Conservation (phyloP, 2,113 vertebrate genomes). For the Glareola pratincola region DNA sequence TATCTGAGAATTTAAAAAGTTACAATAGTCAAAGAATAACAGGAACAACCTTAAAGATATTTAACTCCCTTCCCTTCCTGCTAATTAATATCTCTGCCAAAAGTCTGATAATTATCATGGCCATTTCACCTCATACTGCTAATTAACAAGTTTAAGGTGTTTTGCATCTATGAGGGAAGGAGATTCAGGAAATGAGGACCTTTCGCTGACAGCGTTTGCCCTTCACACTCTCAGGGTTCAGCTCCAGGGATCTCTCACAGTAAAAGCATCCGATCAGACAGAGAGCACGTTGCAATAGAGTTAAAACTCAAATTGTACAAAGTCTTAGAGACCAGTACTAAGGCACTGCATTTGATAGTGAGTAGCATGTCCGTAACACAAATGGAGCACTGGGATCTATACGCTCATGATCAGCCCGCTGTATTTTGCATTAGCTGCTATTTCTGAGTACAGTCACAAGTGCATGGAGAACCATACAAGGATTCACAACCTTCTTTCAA, state of each 20-base stretch:
- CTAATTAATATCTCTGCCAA: background rate
- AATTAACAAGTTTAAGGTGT: background rate
- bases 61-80: background rate
- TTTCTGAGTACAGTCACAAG: conserved; percentile 39
- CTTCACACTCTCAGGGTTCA: background rate
- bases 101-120: background rate
- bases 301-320: background rate
- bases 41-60: background rate
- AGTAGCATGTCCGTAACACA: background rate
- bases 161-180: fast-evolving
- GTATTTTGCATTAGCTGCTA: background rate
- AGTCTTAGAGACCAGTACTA: background rate
- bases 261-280: background rate
- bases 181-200: background rate
- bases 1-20: background rate
- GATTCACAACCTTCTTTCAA: conserved; percentile 46
- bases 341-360: background rate
- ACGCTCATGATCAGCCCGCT: background rate
- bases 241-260: background rate
- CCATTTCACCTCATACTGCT: background rate
- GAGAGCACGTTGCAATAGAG: background rate
- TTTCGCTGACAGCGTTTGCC: background rate
- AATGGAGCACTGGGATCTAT: conserved; percentile 8
- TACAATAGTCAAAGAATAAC: background rate
- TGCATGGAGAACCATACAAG: conserved; percentile 26